Evolutionary conservation across 2,888 invertebrate species (phyloP), one percentile per base, ranked within the genome.

Genomic region (Tinea semifulvella): DNA sequence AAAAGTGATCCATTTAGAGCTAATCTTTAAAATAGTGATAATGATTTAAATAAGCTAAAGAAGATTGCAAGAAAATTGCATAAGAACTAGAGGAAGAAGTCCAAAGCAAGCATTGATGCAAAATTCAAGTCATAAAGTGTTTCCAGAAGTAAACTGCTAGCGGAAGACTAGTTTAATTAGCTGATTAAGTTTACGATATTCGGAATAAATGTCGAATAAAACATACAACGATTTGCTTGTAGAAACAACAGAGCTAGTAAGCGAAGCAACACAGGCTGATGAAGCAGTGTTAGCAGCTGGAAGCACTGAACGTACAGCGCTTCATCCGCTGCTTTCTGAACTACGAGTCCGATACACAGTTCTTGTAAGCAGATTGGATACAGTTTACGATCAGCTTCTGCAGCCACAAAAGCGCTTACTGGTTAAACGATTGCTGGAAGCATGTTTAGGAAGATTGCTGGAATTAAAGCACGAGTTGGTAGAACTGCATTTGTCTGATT

Each of bases 391-490:
- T 57, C 96, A 96, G 75, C 84, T 95, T 55, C 81, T 96, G 27
- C 97, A 97, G 64, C 96, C 97, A 0, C 97, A 98, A 65, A 97
- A 97, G 65, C 82, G 95, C 20, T 64, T 89, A 42, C 77, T 96
- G n/a, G 84, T 96, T 1, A 84, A 85, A 49, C 84, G 88, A 50
- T 61, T 92, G 2, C 62, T 95, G 2, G 92, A 94, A 58, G 85
- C 88, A 0, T 86, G 88, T 31, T 77, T 96, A 45, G 96, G 96
- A 1, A 84, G 96, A 48, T 77, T 96, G 31, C 73, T 96, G 20
- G 97, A 98, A 66, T 71, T 97, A 5, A 95, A 95, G 61, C 84
- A 90, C 55, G 95, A 96, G 61, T 80, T 97, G 50, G 93, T 96
- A 0, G 91, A 93, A 56, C 83, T 95, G 11, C 91, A 94, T 64